Evolutionary conservation across 1,140 invertebrate species (phyloP), one percentile per base, ranked within the genome.

Genomic region (Orchestia grillus): DNA sequence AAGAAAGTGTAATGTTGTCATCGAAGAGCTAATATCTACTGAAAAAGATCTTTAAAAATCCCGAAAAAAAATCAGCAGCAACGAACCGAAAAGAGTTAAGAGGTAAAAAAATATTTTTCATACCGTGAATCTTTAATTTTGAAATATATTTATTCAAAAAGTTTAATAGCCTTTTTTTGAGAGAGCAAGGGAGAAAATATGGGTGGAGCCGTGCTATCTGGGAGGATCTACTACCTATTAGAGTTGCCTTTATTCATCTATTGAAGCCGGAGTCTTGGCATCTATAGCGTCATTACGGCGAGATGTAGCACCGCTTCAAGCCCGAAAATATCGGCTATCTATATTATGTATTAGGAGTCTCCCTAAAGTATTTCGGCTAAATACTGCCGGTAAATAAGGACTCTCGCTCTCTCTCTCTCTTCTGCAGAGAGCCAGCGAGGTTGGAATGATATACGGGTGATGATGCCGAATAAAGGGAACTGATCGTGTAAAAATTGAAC

Each of bases 281-380:
- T 94, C 92, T 94, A 94, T 94, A 47, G 92, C 92, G 44, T 94
- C 92, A 94, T 94, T 94, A 94, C 92, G 11, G 6, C 1, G 92
- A 94, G 92, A 94, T n/a, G 92, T 44, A 94, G 43, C 43, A 47
- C 92, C 92, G 43, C 92, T 94, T 45, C 44, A 94, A 47, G 92
- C 92, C 47, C 47, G 44, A 40, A 94, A 94, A 47, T 94, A 94
- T 94, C 92, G 92, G 44, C 92, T 45, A 94, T 94, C 92, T 47
- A 94, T 94, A 94, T 94, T 94, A 94, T 94, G 16, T 94, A 94
- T 94, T 94, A 94, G 92, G 44, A 94, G 44, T 47, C 41, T n/a
- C 40, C 92, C 6, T 94, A 94, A 94, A 94, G 36, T 45, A 45
- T 45, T 92, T n/a, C 92, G 15, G 23, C 92, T 94, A 94, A 94